These are phyloP conservation scores for Aspidiotus rigidus DNA, from an alignment of 2,888 invertebrate species.

Conservation along the genomic window DNA sequence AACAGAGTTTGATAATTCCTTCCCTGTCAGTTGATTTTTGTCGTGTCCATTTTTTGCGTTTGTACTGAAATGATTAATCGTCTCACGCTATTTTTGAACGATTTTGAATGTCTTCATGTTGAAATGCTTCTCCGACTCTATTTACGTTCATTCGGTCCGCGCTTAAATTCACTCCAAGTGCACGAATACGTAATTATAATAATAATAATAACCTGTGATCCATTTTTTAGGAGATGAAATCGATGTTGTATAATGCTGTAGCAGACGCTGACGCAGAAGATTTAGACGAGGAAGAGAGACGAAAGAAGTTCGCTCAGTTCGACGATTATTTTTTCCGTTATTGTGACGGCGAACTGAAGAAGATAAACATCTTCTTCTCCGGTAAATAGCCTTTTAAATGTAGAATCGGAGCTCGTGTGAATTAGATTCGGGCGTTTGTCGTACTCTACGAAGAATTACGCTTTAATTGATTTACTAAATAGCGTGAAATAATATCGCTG, in stretches of 20 bases:
- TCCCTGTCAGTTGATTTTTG: too few species aligned
- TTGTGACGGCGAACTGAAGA: slow-evolving; percentile 88
- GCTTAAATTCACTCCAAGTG: neutral
- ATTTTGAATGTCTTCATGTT: too few species aligned
- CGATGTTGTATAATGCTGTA: slow-evolving; percentile 82
- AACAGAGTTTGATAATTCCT: too few species aligned
- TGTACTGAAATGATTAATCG: too few species aligned
- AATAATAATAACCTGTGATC: slow-evolving; percentile 22
- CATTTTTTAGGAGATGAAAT: slow-evolving; percentile 76
- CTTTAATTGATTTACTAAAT: neutral
- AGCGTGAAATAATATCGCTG: neutral
- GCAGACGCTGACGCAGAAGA: slow-evolving; percentile 86
- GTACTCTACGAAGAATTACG: neutral
- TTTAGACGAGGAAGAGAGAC: slow-evolving; percentile 77
- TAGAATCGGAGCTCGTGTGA: neutral
- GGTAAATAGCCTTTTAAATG: slow-evolving; percentile 48
- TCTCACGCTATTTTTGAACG: too few species aligned
- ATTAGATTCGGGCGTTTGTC: too few species aligned
- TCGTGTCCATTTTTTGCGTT: too few species aligned
- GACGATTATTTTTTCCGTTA: slow-evolving; percentile 93
- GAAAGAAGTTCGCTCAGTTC: slow-evolving; percentile 82
- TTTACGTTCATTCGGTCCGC: too few species aligned
- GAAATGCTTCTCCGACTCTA: too few species aligned
- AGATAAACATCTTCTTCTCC: slow-evolving; percentile 95
- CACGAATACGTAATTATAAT: slow-evolving; percentile 29